Evolutionary conservation across 2,113 vertebrate species (phyloP), one percentile per base, ranked within the genome.

Genomic region (Corythornis vintsioides): DNA sequence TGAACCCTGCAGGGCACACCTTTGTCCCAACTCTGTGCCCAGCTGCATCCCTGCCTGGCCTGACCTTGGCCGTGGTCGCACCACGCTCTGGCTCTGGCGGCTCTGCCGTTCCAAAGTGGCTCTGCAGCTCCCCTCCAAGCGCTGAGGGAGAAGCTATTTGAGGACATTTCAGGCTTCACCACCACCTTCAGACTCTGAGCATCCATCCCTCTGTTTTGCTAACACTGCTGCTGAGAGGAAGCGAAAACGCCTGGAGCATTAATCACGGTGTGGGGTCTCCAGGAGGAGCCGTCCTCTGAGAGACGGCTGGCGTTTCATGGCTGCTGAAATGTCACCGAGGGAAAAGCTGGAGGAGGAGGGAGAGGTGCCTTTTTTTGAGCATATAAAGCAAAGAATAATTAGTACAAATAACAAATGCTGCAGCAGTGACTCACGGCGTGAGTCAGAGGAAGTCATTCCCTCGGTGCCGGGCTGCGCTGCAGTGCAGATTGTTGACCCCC

Each of bases 371-470:
- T 66, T 89, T 83, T 83, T 76, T 94, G 93, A 95, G 86, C 93
- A 15, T 66, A 57, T 79, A 87, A 85, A 96, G 94, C 89, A 75
- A 78, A 89, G 91, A 95, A 67, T 91, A 72, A 95, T 89, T 89
- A 80, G 90, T 92, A 66, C 85, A 73, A 92, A 87, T 93, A 93
- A 97, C 97, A 97, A 96, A 97, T 95, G 88, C 91, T 97, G 95
- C 95, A 89, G 93, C 90, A 88, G 95, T 98, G 98, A 99, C 95
- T 98, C 98, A 98, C 87, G 12, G 70, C 2, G 56, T 97, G 97
- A 97, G 90, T 98, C 97, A 95, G 88, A 96, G 94, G 97, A 95
- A 95, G 74, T 64, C 43, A n/a, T 88, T 94, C 77, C 56, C 86
- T 86, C 48, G 15, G 43, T 88, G 84, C 90, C 80, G 3, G 61